Evolutionary conservation across 2,113 vertebrate genomes (phyloP), one percentile per base, ranked within the genome.

Genomic region (Spermophilus dauricus): DNA sequence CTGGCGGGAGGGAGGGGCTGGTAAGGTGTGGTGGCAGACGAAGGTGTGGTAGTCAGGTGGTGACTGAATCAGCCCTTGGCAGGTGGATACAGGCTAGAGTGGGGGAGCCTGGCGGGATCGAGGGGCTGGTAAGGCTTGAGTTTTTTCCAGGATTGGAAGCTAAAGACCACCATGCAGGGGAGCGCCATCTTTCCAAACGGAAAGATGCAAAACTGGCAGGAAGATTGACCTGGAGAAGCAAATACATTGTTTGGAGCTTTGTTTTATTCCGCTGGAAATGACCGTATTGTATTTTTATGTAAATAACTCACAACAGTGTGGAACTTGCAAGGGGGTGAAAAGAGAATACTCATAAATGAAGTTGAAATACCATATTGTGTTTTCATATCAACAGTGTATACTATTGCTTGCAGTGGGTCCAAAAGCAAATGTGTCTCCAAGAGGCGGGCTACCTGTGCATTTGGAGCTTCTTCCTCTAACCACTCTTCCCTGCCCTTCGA

Each of bases 271-370:
- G 82, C 67, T 85, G 34, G 92, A 92, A 75, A 75, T n/a, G 61
- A 82, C 83, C 24, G 72, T 89, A 69, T 95, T 96, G 87, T 96
- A 89, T 96, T 95, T 97, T 83, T 61, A 82, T 95, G 97, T 97
- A 97, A 97, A 95, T 86, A 97, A 72, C 34, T 77, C 75, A 61
- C 86, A 95, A 58, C 95, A 97, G 95, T 13, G 39, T 37, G 86
- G 51, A 61, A 48, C 83, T 91, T 89, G 70, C 73, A 89, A 51
- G 73, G 86, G 90, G 93, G 91, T 56, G 65, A 56, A 82, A 72
- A 91, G 32, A 10, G 4, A 97, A 81, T 12, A 61, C 84, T 78
- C 82, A 6, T 85, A 86, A 96, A 56, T 45, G 95, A 65, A 93
- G 56, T 85, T 34, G 69, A 72, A 82, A 89, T 28, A n/a, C 91